Percentiles rank a stretch among this genome's conserved stretches.
phyloP scores from a whole-genome alignment of 2,113 vertebrate genomes.

The Nipponia nippon region DNA sequence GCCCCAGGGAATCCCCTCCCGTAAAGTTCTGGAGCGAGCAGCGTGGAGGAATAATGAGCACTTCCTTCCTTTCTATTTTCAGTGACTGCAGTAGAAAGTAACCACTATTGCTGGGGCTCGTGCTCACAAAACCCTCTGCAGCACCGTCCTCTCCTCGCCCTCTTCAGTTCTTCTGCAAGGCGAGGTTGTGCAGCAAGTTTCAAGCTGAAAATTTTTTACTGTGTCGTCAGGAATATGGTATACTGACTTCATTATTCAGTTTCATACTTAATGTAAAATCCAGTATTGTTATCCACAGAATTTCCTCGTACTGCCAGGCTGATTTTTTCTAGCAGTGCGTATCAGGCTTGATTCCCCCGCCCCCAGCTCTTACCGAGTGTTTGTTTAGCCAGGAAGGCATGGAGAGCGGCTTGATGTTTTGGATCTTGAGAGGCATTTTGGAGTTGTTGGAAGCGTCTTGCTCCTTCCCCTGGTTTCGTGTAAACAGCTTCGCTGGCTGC shows the following conservation, averaged over 20 bases:
- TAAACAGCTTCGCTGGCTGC: constrained; percentile 52
- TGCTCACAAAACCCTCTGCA: background rate
- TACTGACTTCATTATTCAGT: background rate
- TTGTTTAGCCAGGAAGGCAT: constrained; percentile 27
- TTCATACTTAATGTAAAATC: background rate
- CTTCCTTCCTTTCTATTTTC: constrained; percentile 53
- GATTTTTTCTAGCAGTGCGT: background rate
- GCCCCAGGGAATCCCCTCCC: constrained; percentile 48
- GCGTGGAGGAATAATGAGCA: constrained; percentile 22
- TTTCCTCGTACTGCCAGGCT: background rate
- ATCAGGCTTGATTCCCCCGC: background rate
- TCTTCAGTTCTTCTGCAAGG: background rate
- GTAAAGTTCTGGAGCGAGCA: constrained; percentile 15
- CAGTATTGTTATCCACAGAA: background rate
- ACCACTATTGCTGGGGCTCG: background rate
- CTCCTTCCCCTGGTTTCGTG: constrained; percentile 5
- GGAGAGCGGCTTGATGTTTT: constrained; percentile 22
- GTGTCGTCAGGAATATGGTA: background rate
- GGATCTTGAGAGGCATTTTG: constrained; percentile 18
- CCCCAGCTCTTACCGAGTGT: background rate
- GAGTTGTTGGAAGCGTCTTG: background rate
- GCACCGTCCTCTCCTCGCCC: background rate
- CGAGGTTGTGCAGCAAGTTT: background rate
- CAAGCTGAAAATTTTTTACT: background rate
- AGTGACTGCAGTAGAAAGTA: constrained; percentile 14